phyloP scores from a whole-genome alignment of 2,797 vertebrate genomes.

The Botia kubotai region DNA sequence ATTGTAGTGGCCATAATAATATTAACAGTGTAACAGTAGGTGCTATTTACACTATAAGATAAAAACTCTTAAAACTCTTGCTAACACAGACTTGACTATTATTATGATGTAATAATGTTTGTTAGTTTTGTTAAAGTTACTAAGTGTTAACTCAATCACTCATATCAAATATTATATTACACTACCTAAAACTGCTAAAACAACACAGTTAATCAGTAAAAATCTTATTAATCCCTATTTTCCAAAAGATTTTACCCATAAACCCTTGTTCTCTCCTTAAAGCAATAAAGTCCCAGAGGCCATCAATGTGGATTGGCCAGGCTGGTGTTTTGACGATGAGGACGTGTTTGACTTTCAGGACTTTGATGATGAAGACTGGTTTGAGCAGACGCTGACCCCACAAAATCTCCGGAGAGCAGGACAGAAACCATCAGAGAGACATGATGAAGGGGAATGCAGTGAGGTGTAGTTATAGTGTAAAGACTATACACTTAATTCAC shows the following conservation, averaged over 20 bases:
- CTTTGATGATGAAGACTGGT: constrained; percentile 54
- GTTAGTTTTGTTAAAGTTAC: too few species aligned
- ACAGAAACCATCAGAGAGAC: constrained; percentile 28
- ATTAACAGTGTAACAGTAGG: too few species aligned
- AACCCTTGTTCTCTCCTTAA: constrained; percentile 11
- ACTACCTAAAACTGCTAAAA: not conserved
- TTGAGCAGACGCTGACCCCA: constrained; percentile 52
- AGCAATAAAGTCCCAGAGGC: constrained; percentile 65
- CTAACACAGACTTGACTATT: too few species aligned
- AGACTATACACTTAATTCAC: too few species aligned
- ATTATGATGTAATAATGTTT: too few species aligned
- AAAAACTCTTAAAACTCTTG: too few species aligned
- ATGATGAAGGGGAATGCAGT: constrained; percentile 71
- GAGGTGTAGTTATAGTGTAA: constrained; percentile 65
- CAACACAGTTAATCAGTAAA: too few species aligned
- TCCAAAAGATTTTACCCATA: not conserved
- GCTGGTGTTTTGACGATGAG: constrained; percentile 78
- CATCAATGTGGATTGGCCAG: constrained; percentile 76
- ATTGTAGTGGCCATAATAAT: too few species aligned
- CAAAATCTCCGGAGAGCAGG: constrained; percentile 19
- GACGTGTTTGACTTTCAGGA: constrained; percentile 69
- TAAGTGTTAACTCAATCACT: not conserved
- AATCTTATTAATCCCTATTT: not conserved
- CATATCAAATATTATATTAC: not conserved
- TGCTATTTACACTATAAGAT: too few species aligned